phyloP scores from a whole-genome alignment of 2,888 invertebrate genomes.

The Tenthredo distinguenda region DNA sequence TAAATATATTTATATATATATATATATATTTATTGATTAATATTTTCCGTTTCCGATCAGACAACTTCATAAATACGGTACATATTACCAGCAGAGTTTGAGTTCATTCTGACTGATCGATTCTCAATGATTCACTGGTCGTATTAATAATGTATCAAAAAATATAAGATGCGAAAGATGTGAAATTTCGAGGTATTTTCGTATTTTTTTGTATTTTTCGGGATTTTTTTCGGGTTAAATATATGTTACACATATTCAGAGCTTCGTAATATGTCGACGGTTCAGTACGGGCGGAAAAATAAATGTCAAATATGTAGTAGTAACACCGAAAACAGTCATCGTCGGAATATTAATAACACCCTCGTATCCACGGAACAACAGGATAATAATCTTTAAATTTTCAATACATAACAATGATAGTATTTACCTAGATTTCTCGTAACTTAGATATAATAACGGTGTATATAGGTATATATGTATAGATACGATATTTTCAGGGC shows the following conservation, averaged over 20 bases:
- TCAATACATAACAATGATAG: constrained; percentile 47
- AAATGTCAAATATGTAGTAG: background rate
- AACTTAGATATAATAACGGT: constrained; percentile 10
- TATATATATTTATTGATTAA: background rate
- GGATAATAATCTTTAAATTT: constrained; percentile 29
- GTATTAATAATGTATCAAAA: constrained; percentile 8
- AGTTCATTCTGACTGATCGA: background rate
- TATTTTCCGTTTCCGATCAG: background rate
- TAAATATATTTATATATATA: background rate
- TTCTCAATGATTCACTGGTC: background rate
- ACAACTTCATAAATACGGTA: background rate
- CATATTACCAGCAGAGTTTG: background rate
- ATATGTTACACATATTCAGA: background rate
- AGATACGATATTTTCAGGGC: constrained; percentile 15
- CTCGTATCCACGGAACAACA: constrained; percentile 22
- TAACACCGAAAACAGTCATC: constrained; percentile 27
- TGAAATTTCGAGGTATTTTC: constrained; percentile 21
- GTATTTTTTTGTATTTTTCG: background rate
- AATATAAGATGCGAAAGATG: constrained; percentile 15
- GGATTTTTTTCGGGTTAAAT: background rate
- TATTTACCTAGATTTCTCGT: background rate
- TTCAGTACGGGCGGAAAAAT: background rate
- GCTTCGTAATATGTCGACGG: background rate
- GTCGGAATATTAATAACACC: background rate
- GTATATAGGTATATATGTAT: background rate